phyloP scores from a whole-genome alignment of 2,113 vertebrate species.

The Scomber japonicus region DNA sequence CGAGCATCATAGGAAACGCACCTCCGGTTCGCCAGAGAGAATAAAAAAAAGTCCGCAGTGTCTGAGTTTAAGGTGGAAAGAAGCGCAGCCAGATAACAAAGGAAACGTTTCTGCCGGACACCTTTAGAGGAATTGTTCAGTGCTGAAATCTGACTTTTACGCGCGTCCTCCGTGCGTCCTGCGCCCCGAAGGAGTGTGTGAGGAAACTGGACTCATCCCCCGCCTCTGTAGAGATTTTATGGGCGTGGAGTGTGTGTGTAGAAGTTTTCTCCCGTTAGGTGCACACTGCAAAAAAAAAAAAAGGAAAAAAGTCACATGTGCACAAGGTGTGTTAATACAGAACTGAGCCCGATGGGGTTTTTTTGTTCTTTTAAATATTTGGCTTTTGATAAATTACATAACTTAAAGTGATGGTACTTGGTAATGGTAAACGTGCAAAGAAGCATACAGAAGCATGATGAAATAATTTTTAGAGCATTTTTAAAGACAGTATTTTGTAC shows the following conservation, averaged over 20 bases:
- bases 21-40: not conserved
- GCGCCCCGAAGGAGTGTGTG: conserved; percentile 52
- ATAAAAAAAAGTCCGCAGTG: no score
- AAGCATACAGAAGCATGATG: no score
- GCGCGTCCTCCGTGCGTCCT: conserved; percentile 45
- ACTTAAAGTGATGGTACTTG: no score
- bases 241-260: conserved; percentile 63
- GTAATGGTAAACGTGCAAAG: not conserved
- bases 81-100: not conserved
- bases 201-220: conserved; percentile 23
- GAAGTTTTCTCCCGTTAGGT: conserved; percentile 11
- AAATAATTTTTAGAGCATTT: no score
- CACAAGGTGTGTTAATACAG: not conserved
- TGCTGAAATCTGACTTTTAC: conserved; percentile 20
- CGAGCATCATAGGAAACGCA: conserved; percentile 49
- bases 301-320: not conserved
- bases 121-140: not conserved
- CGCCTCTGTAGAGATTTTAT: conserved; percentile 24
- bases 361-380: no score
- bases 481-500: no score
- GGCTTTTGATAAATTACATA: no score
- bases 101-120: not conserved
- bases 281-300: not conserved
- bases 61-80: not conserved
- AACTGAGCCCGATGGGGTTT: no score